phyloP scores from a whole-genome alignment of 1,140 invertebrate genomes.

The Heliconius melpomene region DNA sequence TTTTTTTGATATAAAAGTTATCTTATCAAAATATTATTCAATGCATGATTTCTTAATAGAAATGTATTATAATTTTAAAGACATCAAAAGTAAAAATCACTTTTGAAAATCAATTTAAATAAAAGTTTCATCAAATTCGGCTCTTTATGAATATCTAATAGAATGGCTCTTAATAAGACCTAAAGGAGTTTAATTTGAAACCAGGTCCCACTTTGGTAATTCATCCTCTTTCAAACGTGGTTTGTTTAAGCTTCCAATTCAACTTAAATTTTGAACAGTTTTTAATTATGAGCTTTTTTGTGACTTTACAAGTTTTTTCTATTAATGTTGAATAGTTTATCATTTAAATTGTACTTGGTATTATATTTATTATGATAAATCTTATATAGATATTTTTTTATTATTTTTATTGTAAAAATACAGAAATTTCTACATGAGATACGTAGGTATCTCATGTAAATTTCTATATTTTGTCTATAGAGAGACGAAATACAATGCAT shows the following conservation, averaged over 20 bases:
- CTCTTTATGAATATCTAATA: background rate
- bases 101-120: background rate
- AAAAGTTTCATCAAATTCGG: background rate
- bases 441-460: no score
- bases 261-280: constrained; percentile 1
- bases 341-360: no score
- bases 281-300: background rate
- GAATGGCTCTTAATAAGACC: constrained; percentile 4
- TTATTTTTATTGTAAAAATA: background rate
- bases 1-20: no score
- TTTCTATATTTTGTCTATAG: no score
- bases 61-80: background rate
- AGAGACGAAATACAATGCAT: no score
- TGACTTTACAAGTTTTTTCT: background rate
- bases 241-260: background rate
- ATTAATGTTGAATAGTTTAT: no score
- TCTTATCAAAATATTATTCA: no score
- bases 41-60: background rate
- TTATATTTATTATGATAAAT: no score
- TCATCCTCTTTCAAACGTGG: background rate
- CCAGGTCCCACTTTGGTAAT: background rate
- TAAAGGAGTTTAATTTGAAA: constrained; percentile 7
- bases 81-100: background rate
- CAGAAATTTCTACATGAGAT: no score
- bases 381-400: background rate